Percentiles rank a stretch among this genome's conserved stretches.
phyloP scores from a whole-genome alignment of 1,140 invertebrate species.

The Thalassaphorura encarpata region DNA sequence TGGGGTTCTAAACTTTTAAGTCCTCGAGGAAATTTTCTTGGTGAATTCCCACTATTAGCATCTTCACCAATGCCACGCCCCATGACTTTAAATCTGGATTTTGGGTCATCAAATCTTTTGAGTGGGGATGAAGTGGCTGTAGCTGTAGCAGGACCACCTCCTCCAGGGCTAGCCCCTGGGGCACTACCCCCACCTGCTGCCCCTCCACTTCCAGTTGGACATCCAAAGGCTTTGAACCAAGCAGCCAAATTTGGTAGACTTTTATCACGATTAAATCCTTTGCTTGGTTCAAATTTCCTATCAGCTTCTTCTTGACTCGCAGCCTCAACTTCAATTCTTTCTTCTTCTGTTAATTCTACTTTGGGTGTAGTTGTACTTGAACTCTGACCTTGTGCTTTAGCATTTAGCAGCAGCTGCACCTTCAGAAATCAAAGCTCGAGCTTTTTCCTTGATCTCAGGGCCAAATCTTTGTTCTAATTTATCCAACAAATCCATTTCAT shows the following conservation, averaged over 20 bases:
- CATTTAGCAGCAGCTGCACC: background rate
- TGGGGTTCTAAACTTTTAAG: background rate
- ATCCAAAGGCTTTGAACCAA: slow-evolving; percentile 80
- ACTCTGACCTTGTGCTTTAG: background rate
- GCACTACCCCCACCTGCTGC: background rate
- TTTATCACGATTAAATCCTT: slow-evolving; percentile 45
- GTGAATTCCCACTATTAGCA: background rate
- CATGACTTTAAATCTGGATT: background rate
- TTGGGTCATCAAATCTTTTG: too few relatives aligned
- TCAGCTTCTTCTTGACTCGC: slow-evolving; percentile 38
- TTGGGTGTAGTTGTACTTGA: background rate
- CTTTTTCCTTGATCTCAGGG: too few relatives aligned
- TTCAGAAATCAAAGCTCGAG: background rate
- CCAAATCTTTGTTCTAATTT: slow-evolving; percentile 1
- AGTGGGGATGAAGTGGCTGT: too few relatives aligned
- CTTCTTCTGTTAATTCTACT: slow-evolving; percentile 38
- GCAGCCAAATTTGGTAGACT: slow-evolving; percentile 75
- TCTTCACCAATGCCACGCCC: background rate
- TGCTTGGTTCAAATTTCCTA: slow-evolving; percentile 37
- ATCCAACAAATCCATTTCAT: background rate
- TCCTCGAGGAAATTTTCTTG: background rate
- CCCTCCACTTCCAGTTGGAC: background rate
- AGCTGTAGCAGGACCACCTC: too few relatives aligned
- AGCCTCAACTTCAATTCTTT: too few relatives aligned
- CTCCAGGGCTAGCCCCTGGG: too few relatives aligned